Percentiles rank a stretch among this genome's conserved stretches.
Conservation (phyloP, 2,888 invertebrate species). For the Philonicus albiceps region DNA sequence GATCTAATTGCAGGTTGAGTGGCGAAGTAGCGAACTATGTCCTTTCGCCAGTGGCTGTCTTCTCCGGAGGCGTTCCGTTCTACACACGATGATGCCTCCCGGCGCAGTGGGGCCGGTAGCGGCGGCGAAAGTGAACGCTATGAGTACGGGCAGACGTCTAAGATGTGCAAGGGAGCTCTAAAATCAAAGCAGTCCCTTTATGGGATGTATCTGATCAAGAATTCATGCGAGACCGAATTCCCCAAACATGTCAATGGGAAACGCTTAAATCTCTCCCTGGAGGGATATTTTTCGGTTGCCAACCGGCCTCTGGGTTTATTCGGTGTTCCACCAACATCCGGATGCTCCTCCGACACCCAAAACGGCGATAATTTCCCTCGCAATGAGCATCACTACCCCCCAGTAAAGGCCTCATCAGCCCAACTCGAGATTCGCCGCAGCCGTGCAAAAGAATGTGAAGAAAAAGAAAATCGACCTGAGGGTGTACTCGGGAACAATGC, state of each 20-base stretch:
- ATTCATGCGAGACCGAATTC: neutral
- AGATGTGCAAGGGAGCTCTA: neutral
- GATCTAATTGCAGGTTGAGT: constrained; percentile 45
- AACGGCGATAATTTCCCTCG: constrained; percentile 26
- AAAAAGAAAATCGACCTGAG: constrained; percentile 40
- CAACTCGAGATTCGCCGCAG: neutral
- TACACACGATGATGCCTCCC: neutral
- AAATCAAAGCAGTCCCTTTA: neutral
- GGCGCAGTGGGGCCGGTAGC: neutral
- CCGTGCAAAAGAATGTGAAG: constrained; percentile 18
- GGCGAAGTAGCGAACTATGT: neutral
- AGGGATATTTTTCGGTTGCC: neutral
- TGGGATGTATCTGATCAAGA: neutral
- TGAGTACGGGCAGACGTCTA: neutral
- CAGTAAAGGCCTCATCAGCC: constrained; percentile 6
- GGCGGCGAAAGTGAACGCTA: neutral
- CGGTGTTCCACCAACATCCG: neutral
- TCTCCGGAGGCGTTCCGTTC: neutral
- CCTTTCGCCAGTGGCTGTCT: neutral
- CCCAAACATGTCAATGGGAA: neutral
- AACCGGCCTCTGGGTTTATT: neutral
- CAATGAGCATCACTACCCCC: constrained; percentile 1
- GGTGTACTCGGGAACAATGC: constrained; percentile 16
- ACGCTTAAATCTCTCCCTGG: neutral
- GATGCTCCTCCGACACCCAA: neutral